Evolutionary conservation across 2,113 vertebrate species (phyloP).

Genomic region (Larimichthys polyactis): DNA sequence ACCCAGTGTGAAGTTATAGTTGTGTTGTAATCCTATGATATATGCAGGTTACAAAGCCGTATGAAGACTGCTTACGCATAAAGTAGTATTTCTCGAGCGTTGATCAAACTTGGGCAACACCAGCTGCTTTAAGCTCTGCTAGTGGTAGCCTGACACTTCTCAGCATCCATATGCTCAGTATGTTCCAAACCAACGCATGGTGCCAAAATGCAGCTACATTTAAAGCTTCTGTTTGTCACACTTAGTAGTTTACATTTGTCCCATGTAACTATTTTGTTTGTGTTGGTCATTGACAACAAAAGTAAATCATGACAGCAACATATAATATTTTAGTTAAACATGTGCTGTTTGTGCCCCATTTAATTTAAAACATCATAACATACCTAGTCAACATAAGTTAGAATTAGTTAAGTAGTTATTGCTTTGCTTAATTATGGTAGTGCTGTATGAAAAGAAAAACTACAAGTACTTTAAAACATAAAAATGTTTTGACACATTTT

Average conservation of each 20-base stretch:
- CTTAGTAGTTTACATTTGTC: neutral
- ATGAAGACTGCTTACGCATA: slow-evolving; percentile 60
- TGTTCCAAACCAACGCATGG: neutral
- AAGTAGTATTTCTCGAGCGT: slow-evolving; percentile 44
- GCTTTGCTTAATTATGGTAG: neutral
- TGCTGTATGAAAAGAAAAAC: neutral
- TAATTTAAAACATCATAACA: neutral
- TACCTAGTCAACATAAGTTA: neutral
- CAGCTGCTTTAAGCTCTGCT: neutral
- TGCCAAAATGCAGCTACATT: neutral
- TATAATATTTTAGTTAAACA: neutral
- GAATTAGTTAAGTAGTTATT: neutral
- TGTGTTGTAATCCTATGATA: slow-evolving; percentile 72
- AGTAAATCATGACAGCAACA: too few relatives aligned
- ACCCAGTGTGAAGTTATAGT: slow-evolving; percentile 68
- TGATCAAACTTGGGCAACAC: slow-evolving; percentile 32
- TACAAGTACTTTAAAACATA: neutral
- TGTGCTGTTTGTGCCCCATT: too few relatives aligned
- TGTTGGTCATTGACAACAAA: too few relatives aligned
- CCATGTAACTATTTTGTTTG: neutral
- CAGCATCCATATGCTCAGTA: too few relatives aligned
- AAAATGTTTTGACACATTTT: neutral
- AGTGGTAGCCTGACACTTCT: neutral
- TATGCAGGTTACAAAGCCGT: slow-evolving; percentile 70
- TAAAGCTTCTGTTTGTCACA: neutral